These are phyloP conservation scores for Hemichromis elongatus DNA, from an alignment of 2,113 vertebrate species.

Conservation along the genomic window DNA sequence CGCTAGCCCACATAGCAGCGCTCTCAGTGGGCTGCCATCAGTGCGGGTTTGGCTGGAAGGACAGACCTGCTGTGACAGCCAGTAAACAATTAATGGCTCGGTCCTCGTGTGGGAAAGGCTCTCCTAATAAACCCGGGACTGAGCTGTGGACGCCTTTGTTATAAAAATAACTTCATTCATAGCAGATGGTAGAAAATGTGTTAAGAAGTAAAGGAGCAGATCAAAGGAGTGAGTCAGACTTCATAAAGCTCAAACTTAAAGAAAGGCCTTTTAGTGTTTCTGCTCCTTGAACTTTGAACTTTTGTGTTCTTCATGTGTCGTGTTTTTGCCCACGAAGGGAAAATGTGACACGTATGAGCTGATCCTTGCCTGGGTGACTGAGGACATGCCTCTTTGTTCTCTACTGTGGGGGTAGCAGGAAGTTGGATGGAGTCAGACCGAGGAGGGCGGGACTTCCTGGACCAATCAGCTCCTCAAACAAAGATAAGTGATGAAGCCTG, in stretches of 20 bases:
- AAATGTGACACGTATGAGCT: no score
- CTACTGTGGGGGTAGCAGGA: background rate
- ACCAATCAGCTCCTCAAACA: background rate
- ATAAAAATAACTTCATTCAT: background rate
- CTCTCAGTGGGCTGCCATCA: background rate
- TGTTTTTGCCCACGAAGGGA: rapidly evolving
- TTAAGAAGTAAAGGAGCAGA: background rate
- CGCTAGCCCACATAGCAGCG: background rate
- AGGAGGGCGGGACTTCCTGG: background rate
- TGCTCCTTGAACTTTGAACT: background rate
- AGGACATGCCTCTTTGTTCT: background rate
- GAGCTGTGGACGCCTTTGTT: background rate
- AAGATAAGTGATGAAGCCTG: background rate
- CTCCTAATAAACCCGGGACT: rapidly evolving
- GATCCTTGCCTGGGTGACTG: background rate
- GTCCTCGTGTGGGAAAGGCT: background rate
- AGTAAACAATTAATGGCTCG: background rate
- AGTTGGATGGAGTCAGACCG: background rate
- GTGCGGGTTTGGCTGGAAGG: background rate
- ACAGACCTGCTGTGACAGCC: background rate
- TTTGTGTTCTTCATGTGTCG: background rate
- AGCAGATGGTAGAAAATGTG: background rate
- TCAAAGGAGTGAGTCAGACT: background rate
- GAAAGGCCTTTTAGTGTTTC: background rate
- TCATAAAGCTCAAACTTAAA: background rate